Percentiles rank a stretch among this genome's conserved stretches.
phyloP scores from a whole-genome alignment of 1,140 invertebrate species.

The fruit fly (Drosophila melanogaster) region DNA sequence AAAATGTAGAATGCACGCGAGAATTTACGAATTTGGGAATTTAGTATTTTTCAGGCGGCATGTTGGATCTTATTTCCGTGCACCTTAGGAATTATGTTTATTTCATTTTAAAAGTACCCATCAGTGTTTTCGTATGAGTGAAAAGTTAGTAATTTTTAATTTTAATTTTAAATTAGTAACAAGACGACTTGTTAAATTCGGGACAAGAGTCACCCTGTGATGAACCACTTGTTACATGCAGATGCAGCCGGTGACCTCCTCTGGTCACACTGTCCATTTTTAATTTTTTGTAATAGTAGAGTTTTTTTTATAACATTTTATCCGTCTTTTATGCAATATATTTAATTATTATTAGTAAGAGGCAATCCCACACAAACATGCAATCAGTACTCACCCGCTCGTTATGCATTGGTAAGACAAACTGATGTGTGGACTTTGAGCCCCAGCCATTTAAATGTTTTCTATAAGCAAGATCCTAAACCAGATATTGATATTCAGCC shows the following conservation, averaged over 20 bases:
- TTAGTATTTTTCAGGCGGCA: constrained; percentile 10
- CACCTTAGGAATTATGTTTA: too few relatives aligned
- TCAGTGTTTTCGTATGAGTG: too few relatives aligned
- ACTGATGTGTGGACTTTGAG: constrained; percentile 46
- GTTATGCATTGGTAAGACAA: constrained; percentile 38
- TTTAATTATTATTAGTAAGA: too few relatives aligned
- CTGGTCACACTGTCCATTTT: constrained; percentile 20
- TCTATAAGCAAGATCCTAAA: constrained; percentile 28
- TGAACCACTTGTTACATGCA: constrained; percentile 22
- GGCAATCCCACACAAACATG: constrained; percentile 5
- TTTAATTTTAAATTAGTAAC: too few relatives aligned
- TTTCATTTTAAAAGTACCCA: too few relatives aligned
- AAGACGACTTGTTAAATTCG: background rate
- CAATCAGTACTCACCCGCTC: constrained; percentile 47
- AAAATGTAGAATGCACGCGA: background rate
- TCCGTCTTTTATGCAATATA: constrained; percentile 2
- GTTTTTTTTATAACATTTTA: constrained; percentile 5
- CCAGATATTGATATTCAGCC: constrained; percentile 30
- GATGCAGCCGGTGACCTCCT: constrained; percentile 1
- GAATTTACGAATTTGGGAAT: too few relatives aligned
- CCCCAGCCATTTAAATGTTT: constrained; percentile 21
- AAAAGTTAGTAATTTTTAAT: background rate
- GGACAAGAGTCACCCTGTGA: constrained; percentile 1
- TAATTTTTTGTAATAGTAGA: constrained; percentile 25
- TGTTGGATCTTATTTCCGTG: too few relatives aligned